Conservation (phyloP, 1,140 invertebrate genomes). For the Myzus persicae region DNA sequence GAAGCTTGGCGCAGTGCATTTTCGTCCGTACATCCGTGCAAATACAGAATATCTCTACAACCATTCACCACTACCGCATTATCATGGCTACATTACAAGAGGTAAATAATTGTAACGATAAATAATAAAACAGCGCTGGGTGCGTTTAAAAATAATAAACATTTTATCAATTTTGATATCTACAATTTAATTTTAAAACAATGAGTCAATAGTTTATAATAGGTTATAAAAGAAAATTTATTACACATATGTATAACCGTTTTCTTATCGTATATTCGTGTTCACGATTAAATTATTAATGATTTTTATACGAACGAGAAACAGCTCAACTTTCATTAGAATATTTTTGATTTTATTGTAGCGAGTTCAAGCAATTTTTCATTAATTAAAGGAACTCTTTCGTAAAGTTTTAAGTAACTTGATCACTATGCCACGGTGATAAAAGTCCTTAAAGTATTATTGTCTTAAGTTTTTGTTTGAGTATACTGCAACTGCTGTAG, state of each 20-base stretch:
- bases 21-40: not conserved
- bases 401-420: not conserved
- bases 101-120: not conserved
- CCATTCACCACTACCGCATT: not conserved
- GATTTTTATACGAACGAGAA: not conserved
- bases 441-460: not conserved
- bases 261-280: no score
- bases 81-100: constrained; percentile 31
- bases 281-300: no score
- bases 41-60: not conserved
- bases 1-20: not conserved
- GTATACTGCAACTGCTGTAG: not conserved
- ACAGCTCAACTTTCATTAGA: not conserved
- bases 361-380: not conserved
- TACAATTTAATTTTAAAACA: not conserved
- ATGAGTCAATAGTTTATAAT: not conserved
- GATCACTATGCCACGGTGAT: not conserved
- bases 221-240: not conserved
- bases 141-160: not conserved
- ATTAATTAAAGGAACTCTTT: not conserved
- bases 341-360: not conserved
- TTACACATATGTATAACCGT: not conserved
- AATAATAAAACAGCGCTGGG: not conserved
- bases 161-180: not conserved
- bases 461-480: not conserved